Evolutionary conservation across 2,888 invertebrate genomes (phyloP), one percentile per base, ranked within the genome.

Genomic region (Prosopocoilus inquinatus): DNA sequence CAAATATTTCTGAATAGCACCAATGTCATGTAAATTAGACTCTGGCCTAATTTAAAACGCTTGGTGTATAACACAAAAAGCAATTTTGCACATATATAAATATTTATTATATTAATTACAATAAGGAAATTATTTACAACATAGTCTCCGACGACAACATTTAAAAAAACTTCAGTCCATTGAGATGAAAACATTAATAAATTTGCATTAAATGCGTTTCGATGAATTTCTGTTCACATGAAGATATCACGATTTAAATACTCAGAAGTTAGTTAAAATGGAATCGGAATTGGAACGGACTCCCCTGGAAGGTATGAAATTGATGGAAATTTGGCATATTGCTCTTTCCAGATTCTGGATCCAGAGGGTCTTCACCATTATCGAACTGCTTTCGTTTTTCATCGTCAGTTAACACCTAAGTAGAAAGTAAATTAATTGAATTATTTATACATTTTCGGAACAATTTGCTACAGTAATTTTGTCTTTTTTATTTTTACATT

Each of bases 211-310:
- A 47, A 47, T 47, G 47, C 47, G 12, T 16, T 34, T n/a, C 13
- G 33, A n/a, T 46, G 12, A 16, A 20, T 13, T 46, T 28, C 35
- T 47, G 33, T 8, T 47, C 12, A 60, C 57, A 60, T 54, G 60
- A 57, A 55, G 55, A 61, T 50, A 55, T 55, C 55, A 55, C 50
- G 53, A 41, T 44, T 48, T 41, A 9, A 41, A 41, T 47, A 46
- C 36, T 36, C 16, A 48, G 15, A 13, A 36, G 47, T 79, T 84
- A 93, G 81, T 94, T 94, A 79, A 96, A 97, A 80, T 96, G 94
- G 83, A 96, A 97, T 80, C 94, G 94, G 81, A 96, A 97, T 78
- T 95, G 93, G 86, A 95, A 96, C 76, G 92, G 92, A 73, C 91
- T 91, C 60, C 91, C 91, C 12, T 57, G 57, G 50, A 57, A 57